These are phyloP conservation scores for Phragmatobia fuliginosa DNA, from an alignment of 2,888 invertebrate species.

Conservation along the genomic window DNA sequence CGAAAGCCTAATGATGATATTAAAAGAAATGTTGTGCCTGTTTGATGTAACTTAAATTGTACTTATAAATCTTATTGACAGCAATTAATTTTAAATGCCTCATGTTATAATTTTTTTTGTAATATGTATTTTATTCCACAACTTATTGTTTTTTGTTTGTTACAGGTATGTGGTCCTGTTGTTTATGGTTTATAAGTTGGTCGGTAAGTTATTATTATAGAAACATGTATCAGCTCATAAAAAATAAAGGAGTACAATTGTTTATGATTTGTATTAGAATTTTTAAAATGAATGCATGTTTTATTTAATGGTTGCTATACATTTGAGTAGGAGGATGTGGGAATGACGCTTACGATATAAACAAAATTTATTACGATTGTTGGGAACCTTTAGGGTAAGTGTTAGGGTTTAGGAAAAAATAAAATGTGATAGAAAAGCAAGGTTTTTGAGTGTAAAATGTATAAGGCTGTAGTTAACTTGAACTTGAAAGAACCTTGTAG, in stretches of 20 bases:
- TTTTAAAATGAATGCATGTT: neutral
- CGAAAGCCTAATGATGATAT: too few relatives aligned
- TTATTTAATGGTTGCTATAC: neutral
- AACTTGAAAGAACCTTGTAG: neutral
- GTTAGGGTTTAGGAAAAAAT: neutral
- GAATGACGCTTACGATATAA: neutral
- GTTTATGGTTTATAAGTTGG: neutral
- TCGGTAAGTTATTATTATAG: slow-evolving; percentile 28
- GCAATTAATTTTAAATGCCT: neutral
- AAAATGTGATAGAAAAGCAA: neutral
- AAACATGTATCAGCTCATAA: neutral
- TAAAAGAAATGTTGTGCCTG: too few relatives aligned
- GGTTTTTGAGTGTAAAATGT: neutral
- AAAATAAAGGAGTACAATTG: slow-evolving; percentile 16
- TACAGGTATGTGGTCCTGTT: slow-evolving; percentile 50
- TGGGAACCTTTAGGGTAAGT: neutral
- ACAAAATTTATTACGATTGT: neutral
- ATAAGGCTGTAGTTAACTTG: neutral
- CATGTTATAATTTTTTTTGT: slow-evolving; percentile 11
- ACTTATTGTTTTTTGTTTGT: slow-evolving; percentile 43
- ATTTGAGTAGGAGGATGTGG: neutral
- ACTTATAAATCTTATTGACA: neutral
- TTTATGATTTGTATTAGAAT: slow-evolving; percentile 19
- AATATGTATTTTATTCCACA: slow-evolving; percentile 22
- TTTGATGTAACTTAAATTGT: neutral